phyloP scores from a whole-genome alignment of 2,888 invertebrate species.

The Volucella inflata region DNA sequence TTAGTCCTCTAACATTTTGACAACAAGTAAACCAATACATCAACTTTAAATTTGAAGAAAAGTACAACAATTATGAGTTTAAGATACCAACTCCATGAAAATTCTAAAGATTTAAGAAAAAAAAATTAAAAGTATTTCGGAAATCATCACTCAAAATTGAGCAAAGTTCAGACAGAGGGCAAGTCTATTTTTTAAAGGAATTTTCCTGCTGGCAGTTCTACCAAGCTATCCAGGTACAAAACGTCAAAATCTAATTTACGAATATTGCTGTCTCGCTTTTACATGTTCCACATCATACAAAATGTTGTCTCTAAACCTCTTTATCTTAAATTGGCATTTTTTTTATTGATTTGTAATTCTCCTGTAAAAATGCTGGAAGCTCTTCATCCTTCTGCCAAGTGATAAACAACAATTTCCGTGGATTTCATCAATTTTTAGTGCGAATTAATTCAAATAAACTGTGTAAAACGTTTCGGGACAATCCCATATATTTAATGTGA shows the following conservation, averaged over 20 bases:
- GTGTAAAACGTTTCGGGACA: conserved; percentile 48
- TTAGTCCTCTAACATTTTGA: too few relatives aligned
- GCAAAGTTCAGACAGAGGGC: too few relatives aligned
- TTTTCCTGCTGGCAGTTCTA: conserved; percentile 37
- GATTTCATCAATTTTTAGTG: conserved; percentile 62
- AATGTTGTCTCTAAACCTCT: conserved; percentile 16
- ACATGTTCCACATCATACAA: neutral
- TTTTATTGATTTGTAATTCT: conserved; percentile 73
- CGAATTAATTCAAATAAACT: conserved; percentile 51
- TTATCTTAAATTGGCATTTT: conserved; percentile 73
- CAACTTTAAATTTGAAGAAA: too few relatives aligned
- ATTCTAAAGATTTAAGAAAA: neutral
- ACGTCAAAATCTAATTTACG: conserved; percentile 46
- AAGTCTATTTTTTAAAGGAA: neutral
- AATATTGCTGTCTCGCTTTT: conserved; percentile 17
- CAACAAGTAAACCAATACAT: too few relatives aligned
- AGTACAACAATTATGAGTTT: too few relatives aligned
- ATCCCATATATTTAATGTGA: conserved; percentile 56
- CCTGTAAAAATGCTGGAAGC: conserved; percentile 71
- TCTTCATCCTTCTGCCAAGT: conserved; percentile 71
- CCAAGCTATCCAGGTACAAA: neutral
- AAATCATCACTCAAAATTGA: neutral
- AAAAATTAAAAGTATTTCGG: neutral
- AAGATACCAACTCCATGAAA: too few relatives aligned
- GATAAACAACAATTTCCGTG: conserved; percentile 71